A percentile compares a stretch with the other conserved stretches of the same genome.
Evolutionary conservation across 2,797 vertebrate species (phyloP).

Genomic region (Enteromius argenteus): DNA sequence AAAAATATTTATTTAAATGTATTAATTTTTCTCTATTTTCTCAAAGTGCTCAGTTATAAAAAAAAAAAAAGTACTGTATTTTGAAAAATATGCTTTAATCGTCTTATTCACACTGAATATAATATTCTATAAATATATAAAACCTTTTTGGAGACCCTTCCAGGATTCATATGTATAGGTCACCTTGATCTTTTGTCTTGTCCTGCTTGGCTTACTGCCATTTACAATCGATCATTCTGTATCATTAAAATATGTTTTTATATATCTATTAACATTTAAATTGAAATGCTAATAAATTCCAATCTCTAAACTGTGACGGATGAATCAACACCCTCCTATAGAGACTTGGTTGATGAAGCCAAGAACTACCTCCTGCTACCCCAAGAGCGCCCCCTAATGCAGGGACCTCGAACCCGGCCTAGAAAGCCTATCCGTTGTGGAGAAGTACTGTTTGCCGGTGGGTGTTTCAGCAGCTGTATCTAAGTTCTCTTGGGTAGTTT

Average conservation of each 20-base stretch:
- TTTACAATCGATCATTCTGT: neutral
- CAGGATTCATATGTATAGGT: neutral
- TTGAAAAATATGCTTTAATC: neutral
- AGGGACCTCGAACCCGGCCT: slow-evolving; percentile 93
- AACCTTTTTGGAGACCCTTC: neutral
- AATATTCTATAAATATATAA: neutral
- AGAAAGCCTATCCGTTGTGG: slow-evolving; percentile 97
- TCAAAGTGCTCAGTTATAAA: neutral
- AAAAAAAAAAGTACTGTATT: neutral
- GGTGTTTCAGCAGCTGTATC: neutral
- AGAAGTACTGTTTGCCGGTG: slow-evolving; percentile 98
- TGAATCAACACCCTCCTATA: slow-evolving; percentile 60
- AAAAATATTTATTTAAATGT: too few species aligned
- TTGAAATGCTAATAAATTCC: neutral
- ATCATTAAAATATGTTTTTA: neutral
- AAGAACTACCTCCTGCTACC: slow-evolving; percentile 98
- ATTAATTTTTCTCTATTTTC: too few species aligned
- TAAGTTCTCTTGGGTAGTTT: neutral
- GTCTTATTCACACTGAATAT: neutral
- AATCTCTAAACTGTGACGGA: neutral
- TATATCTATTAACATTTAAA: neutral
- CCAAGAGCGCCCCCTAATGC: slow-evolving; percentile 97
- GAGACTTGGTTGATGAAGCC: slow-evolving; percentile 97
- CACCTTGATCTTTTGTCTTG: neutral
- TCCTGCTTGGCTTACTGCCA: neutral